phyloP scores from a whole-genome alignment of 2,113 vertebrate genomes.

The rat (Rattus norvegicus) region GRCr8 NC_086026.1:21792001-21792500 shows the following conservation, averaged over 20 bases:
- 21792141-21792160: too few species aligned
- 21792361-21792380: not conserved
- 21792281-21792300: too few species aligned
- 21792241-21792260: not conserved
- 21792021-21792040: not conserved
- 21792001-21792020: not conserved
- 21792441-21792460: constrained; percentile 62
- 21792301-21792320: too few species aligned
- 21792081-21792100: too few species aligned
- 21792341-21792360: too few species aligned
- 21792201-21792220: not conserved
- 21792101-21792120: too few species aligned
- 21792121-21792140: too few species aligned
- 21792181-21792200: not conserved
- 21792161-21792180: not conserved
- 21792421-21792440: constrained; percentile 63
- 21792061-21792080: too few species aligned
- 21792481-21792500: constrained; percentile 75
- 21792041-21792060: too few species aligned
- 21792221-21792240: constrained; percentile 17
- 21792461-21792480: constrained; percentile 63
- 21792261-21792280: too few species aligned
- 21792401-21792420: constrained; percentile 43
- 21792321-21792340: too few species aligned
- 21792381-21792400: constrained; percentile 53